Evolutionary conservation across 2,888 invertebrate species (phyloP), one percentile per base, ranked within the genome.

Genomic region (Cynaeus angustus): DNA sequence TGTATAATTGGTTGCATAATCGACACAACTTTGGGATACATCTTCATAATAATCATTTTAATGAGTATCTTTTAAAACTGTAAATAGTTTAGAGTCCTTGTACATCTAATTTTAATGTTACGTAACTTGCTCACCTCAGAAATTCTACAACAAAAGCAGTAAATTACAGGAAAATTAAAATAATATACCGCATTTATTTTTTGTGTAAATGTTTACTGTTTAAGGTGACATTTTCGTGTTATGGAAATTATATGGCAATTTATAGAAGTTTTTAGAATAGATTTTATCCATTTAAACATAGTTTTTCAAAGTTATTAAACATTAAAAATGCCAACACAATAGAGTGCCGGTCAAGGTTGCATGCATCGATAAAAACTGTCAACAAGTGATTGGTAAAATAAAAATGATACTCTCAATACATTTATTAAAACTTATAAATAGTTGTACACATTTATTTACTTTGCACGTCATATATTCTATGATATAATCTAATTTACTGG

Each of bases 361-460:
- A 16, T 16, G 21, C 38, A 41, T 4, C 2, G 21, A 21, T 21
- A 21, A 16, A 26, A 10, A n/a, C 10, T 37, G n/a, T 26, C 28
- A 28, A 58, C 13, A 58, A 21, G 1, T 13, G 55, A 21, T 12
- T 5, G 28, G 33, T 14, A 7, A 10, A 52, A 56, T 38, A 16
- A 37, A 41, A 16, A 41, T 33, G 30, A 9, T 53, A 26, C 30
- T 53, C 61, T 68, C 37, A 26, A 62, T 61, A 78, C 78, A 79
- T 78, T 78, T 78, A 78, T 78, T 79, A 78, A 79, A 79, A 78
- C 78, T 78, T 77, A 77, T 73, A 77, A 74, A 74, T 74, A 72
- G 53, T 71, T 72, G 72, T 74, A 74, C 71, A 74, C 70, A 71
- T 71, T 53, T 48, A 61, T 59, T 66, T 59, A 69, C 43, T 58